Percentiles rank a stretch among this genome's conserved stretches.
phyloP scores from a whole-genome alignment of 2,113 vertebrate species.

The Panthera leo region DNA sequence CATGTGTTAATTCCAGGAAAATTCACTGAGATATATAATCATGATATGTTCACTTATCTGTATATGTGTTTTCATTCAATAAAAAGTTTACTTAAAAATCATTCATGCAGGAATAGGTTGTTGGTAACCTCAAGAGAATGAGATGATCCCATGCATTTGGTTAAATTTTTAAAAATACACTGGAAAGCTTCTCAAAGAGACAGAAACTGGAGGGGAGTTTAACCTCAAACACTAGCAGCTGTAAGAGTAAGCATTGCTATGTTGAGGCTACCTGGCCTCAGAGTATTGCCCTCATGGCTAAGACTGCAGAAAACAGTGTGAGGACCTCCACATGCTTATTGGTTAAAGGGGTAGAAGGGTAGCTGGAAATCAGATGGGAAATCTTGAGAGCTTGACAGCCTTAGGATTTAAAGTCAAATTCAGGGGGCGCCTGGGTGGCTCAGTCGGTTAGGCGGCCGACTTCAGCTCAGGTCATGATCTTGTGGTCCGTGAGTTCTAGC shows the following conservation, averaged over 20 bases:
- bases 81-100: not conserved
- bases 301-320: no score
- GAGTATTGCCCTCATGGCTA: no score
- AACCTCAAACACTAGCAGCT: not conserved
- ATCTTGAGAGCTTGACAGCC: not conserved
- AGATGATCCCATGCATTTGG: not conserved
- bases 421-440: no score
- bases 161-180: not conserved
- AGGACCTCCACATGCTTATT: not conserved
- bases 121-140: not conserved
- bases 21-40: not conserved
- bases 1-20: not conserved
- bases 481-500: no score
- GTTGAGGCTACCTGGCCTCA: not conserved
- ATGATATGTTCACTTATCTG: not conserved
- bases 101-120: not conserved
- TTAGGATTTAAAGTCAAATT: not conserved
- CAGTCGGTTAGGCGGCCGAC: fast-evolving
- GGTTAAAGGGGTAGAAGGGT: not conserved
- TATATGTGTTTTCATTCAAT: not conserved
- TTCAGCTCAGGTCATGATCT: no score
- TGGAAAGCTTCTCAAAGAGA: not conserved
- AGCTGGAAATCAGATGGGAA: not conserved
- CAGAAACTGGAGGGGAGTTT: not conserved
- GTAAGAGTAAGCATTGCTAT: not conserved